Evolutionary conservation across 2,113 vertebrate species (phyloP).

Genomic region (Progne subis): DNA sequence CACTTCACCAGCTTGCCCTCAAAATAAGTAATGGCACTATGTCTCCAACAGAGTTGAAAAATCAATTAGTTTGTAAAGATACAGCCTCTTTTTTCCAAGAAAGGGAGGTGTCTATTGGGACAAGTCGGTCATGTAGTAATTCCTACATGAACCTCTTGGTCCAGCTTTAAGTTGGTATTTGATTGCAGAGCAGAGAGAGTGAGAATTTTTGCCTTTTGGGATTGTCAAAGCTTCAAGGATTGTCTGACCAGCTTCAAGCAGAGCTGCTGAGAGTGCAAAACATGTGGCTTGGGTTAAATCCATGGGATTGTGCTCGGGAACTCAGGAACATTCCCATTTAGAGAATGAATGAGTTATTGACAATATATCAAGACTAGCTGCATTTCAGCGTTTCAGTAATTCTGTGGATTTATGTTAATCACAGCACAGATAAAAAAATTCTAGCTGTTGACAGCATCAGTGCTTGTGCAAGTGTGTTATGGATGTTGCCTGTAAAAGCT

Average conservation of each 20-base stretch:
- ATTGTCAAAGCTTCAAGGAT: not conserved
- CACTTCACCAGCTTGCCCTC: not conserved
- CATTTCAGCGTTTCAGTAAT: not conserved
- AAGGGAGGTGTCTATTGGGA: not conserved
- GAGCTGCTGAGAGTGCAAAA: not conserved
- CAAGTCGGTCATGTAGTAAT: not conserved
- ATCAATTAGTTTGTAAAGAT: fast-evolving
- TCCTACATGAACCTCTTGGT: not conserved
- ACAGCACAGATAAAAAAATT: not conserved
- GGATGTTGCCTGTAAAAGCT: not conserved
- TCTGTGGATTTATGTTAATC: not conserved
- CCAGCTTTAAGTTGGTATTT: not conserved
- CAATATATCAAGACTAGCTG: not conserved
- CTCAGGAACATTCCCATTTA: not conserved
- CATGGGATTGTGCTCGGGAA: not conserved
- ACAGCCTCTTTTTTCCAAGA: not conserved
- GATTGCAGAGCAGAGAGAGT: not conserved
- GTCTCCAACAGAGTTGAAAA: not conserved
- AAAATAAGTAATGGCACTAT: not conserved
- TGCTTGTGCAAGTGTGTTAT: not conserved
- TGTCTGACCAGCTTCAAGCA: not conserved
- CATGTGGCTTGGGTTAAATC: not conserved
- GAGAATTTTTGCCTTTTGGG: not conserved
- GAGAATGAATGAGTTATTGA: not conserved
- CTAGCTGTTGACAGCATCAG: not conserved